Evolutionary conservation across 2,113 vertebrate species (phyloP).

Genomic region (Loxodonta africana): DNA sequence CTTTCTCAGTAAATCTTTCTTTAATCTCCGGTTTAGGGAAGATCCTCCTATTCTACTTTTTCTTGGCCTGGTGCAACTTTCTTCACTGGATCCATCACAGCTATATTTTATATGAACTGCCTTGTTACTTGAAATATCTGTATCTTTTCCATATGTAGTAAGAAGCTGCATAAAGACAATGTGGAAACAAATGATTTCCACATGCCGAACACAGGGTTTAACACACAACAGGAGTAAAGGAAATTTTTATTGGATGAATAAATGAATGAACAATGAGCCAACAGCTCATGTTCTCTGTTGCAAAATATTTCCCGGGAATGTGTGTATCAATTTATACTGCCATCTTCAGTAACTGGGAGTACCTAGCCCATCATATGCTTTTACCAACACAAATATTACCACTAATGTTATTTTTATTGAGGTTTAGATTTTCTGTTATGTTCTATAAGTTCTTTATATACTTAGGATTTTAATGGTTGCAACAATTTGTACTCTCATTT

Average conservation of each 20-base stretch:
- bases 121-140: neutral
- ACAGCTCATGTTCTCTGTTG: neutral
- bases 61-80: neutral
- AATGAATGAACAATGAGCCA: neutral
- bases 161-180: neutral
- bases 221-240: neutral
- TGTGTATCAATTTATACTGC: neutral
- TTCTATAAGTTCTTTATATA: neutral
- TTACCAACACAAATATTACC: neutral
- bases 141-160: neutral
- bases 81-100: neutral
- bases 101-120: neutral
- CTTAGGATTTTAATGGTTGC: neutral
- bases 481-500: neutral
- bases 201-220: neutral
- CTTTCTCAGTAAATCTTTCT: neutral
- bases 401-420: slow-evolving; percentile 19
- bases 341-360: neutral
- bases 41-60: neutral
- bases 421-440: neutral
- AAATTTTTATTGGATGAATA: neutral
- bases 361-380: neutral
- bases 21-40: neutral
- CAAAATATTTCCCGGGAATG: neutral
- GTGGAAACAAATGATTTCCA: neutral